These are phyloP conservation scores for Embidobia sp. DNA, from an alignment of 2,888 invertebrate genomes.

Conservation along the genomic window DNA sequence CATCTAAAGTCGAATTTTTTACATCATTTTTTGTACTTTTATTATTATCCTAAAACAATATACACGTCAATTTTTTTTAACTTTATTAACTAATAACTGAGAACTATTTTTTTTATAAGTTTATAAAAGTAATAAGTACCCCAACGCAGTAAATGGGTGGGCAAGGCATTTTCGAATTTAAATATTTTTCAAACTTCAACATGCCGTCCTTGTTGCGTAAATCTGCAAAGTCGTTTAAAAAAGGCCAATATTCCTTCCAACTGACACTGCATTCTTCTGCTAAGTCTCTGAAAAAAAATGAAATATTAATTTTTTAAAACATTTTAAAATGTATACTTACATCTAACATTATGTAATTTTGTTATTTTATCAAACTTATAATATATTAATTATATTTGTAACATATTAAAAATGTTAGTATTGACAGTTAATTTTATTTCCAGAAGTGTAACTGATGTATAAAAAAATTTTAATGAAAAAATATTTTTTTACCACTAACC, in stretches of 20 bases:
- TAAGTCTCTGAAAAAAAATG: constrained; percentile 82
- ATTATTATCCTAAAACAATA: constrained; percentile 51
- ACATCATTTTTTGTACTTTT: constrained; percentile 36
- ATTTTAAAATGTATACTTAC: too few relatives aligned
- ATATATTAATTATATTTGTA: too few relatives aligned
- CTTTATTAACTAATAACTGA: too few relatives aligned
- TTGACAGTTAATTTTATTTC: too few relatives aligned
- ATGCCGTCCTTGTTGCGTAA: constrained; percentile 89
- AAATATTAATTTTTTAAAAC: background rate
- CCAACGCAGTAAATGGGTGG: constrained; percentile 23
- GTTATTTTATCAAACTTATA: too few relatives aligned
- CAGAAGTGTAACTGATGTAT: too few relatives aligned
- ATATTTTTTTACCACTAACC: constrained; percentile 80
- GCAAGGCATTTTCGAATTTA: constrained; percentile 83
- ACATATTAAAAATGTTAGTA: too few relatives aligned
- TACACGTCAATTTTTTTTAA: constrained; percentile 26
- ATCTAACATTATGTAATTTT: too few relatives aligned
- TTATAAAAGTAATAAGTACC: constrained; percentile 33
- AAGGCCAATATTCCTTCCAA: constrained; percentile 97
- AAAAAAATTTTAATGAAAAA: too few relatives aligned
- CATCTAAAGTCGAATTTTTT: constrained; percentile 51
- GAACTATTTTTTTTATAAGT: too few relatives aligned
- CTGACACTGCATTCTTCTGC: constrained; percentile 88
- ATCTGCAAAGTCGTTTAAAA: constrained; percentile 91
- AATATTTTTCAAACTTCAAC: constrained; percentile 87